Evolutionary conservation across 2,888 invertebrate species (phyloP).

Genomic region (Lepidonotus clava): DNA sequence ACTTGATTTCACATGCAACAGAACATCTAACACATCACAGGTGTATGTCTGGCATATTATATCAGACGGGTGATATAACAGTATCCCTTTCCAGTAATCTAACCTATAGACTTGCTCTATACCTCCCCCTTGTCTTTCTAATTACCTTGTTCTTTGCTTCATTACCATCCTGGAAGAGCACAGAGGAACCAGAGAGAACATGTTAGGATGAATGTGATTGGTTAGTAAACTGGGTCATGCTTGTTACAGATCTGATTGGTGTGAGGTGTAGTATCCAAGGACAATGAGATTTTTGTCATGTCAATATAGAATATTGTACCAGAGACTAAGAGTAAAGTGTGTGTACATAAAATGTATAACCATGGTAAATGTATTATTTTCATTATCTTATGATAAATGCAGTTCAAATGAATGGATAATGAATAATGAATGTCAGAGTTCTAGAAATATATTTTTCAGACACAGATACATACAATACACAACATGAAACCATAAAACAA

Average conservation of each 20-base stretch:
- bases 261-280: neutral
- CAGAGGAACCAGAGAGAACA: slow-evolving; percentile 38
- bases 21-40: neutral
- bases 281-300: neutral
- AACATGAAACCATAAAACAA: too few species aligned
- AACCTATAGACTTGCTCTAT: neutral
- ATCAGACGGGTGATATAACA: neutral
- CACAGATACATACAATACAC: too few species aligned
- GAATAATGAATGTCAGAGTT: too few species aligned
- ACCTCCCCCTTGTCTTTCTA: neutral
- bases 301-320: too few species aligned
- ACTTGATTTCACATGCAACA: slow-evolving; percentile 7
- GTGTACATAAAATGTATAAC: too few species aligned
- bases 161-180: slow-evolving; percentile 34
- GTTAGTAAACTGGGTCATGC: slow-evolving; percentile 15
- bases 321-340: too few species aligned
- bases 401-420: too few species aligned
- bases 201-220: too few species aligned
- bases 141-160: slow-evolving; percentile 39
- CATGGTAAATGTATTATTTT: too few species aligned
- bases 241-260: neutral
- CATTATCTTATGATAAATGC: too few species aligned
- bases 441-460: too few species aligned
- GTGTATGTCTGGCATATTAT: neutral
- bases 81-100: neutral